Percentiles rank a stretch among this genome's conserved stretches.
phyloP scores from a whole-genome alignment of 2,113 vertebrate genomes.

The Cygnus atratus region DNA sequence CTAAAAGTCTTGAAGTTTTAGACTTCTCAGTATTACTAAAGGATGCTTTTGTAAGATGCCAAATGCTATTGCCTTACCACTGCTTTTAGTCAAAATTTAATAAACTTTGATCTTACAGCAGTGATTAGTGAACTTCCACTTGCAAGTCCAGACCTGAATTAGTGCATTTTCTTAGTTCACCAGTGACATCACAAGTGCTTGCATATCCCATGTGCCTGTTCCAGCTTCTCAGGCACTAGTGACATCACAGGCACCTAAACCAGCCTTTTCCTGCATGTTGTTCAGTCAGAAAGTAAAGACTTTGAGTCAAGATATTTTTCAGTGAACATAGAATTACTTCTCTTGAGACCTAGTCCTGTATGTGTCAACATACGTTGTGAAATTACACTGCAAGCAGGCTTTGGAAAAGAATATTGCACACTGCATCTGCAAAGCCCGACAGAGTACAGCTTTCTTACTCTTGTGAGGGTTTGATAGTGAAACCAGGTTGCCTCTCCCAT shows the following conservation, averaged over 20 bases:
- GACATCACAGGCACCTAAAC: not conserved
- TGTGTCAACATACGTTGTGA: not conserved
- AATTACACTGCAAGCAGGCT: not conserved
- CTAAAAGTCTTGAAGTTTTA: not conserved
- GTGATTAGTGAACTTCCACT: not conserved
- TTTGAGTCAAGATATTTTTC: not conserved
- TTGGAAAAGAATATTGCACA: not conserved
- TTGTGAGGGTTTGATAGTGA: not conserved
- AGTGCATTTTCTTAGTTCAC: not conserved
- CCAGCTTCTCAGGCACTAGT: not conserved
- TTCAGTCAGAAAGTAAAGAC: not conserved
- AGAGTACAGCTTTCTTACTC: not conserved
- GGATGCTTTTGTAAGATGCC: not conserved
- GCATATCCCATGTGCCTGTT: not conserved
- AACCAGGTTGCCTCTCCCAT: not conserved
- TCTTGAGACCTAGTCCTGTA: accelerated
- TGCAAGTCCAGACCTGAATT: not conserved
- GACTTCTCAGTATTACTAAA: not conserved
- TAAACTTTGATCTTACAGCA: not conserved
- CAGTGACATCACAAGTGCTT: not conserved
- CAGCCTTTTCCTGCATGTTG: not conserved
- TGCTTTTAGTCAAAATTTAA: not conserved
- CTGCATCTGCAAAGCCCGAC: not conserved
- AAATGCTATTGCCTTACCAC: not conserved
- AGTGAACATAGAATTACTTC: not conserved